Evolutionary conservation across 2,113 vertebrate genomes (phyloP), one percentile per base, ranked within the genome.

Genomic region (Pyrgilauda ruficollis): DNA sequence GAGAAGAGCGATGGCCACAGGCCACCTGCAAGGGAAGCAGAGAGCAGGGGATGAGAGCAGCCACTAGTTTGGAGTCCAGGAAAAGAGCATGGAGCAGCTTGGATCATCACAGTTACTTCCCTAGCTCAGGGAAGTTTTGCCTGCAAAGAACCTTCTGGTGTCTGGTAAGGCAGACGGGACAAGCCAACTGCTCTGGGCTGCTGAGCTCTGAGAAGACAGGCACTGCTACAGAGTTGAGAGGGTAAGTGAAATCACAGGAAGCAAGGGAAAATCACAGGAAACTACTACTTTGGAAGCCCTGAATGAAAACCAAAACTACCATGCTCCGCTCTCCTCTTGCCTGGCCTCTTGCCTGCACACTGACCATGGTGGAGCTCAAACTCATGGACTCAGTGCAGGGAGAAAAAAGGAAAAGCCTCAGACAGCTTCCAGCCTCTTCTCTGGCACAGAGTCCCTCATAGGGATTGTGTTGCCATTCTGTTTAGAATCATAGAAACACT

Each of bases 1-100:
- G 12, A 99, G 96, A 98, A 99, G 99, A 8, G 98, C 95, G 7
- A 99, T 99, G 2, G 99, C 99, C 97, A 99, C 97, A 0, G 99
- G 99, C 99, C 99, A 99, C 94, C 99, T 99, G 97, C 28, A 97
- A 97, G 67, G 91, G 72, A 96, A 76, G 58, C 3, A 44, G 31
- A 86, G 63, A 87, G 43, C 27, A 41, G 17, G 37, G 59, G 11
- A 5, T 67, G 46, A 79, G 46, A 83, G 47, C 46, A 76, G 55
- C 15, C 41, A 43, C 44, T 17, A 13, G 20, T 13, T 1, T 58
- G 59, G 43, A 58, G 37, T 11, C 30, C 30, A 30, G 8, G 12
- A 28, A 55, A 74, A 66, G 16, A 70, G 17, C 31, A 52, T 0
- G 0, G 63, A 86, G 50, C 16, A 61, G n/a, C 21, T 31, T 28